These are phyloP conservation scores for Myotis davidii DNA, from an alignment of 2,113 vertebrate species.

Conservation along the genomic window DNA sequence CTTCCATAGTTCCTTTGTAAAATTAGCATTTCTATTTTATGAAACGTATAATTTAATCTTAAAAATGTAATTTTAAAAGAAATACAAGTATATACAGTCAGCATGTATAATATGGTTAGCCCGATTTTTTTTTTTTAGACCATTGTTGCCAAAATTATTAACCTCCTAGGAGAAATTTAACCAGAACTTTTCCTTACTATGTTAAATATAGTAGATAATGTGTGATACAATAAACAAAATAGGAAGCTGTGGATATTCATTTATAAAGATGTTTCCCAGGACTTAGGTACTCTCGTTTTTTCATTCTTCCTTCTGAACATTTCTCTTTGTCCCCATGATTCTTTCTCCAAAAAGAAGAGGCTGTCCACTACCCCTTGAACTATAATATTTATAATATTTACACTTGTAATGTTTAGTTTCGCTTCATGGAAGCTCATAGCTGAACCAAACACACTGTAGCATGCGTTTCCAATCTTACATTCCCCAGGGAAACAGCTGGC, in stretches of 20 bases:
- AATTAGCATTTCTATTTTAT: constrained; percentile 18
- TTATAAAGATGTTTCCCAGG: not conserved
- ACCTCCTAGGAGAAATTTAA: not conserved
- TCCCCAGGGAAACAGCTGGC: constrained; percentile 48
- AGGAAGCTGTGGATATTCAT: not conserved
- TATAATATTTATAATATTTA: not conserved
- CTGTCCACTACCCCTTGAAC: not conserved
- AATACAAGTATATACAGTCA: not conserved
- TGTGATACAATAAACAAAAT: not conserved
- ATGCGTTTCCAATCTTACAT: constrained; percentile 44
- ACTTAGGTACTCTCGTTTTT: not conserved
- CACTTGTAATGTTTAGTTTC: not conserved
- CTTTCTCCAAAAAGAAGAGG: not conserved
- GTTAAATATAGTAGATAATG: not conserved
- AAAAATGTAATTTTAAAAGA: constrained; percentile 11
- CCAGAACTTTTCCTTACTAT: not conserved
- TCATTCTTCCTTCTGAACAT: not conserved
- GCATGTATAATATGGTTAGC: not conserved
- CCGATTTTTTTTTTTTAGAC: not conserved
- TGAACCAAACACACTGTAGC: not conserved
- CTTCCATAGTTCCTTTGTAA: not conserved
- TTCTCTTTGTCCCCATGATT: not conserved
- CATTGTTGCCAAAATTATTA: not conserved
- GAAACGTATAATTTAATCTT: constrained; percentile 34
- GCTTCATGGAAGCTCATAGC: not conserved